Conservation (phyloP, 2,888 invertebrate genomes). For the Lycocerus yunnanus region DNA sequence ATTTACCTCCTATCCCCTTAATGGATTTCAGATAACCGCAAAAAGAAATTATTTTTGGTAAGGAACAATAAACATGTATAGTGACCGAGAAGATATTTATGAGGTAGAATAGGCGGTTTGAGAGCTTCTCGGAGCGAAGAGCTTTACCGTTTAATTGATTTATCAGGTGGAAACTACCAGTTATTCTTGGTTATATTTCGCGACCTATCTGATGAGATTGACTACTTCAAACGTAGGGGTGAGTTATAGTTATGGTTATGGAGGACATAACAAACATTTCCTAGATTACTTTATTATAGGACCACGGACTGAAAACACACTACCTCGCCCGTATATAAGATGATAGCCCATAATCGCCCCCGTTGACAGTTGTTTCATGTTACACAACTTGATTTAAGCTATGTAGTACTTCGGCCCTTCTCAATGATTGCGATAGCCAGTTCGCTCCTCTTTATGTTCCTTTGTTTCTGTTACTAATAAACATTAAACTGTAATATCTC, state of each 20-base stretch:
- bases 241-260: slow-evolving; percentile 57
- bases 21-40: slow-evolving; percentile 44
- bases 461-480: slow-evolving; percentile 35
- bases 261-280: slow-evolving; percentile 52
- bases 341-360: slow-evolving; percentile 55
- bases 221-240: slow-evolving; percentile 42
- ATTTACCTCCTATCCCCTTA: slow-evolving; percentile 52
- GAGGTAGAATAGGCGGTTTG: slow-evolving; percentile 40
- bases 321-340: slow-evolving; percentile 54
- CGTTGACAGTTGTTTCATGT: slow-evolving; percentile 53
- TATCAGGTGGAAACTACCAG: slow-evolving; percentile 53
- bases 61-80: slow-evolving; percentile 48
- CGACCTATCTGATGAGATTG: slow-evolving; percentile 43
- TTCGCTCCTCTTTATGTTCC: slow-evolving; percentile 26
- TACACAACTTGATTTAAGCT: slow-evolving; percentile 52
- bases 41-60: slow-evolving; percentile 43
- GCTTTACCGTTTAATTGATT: slow-evolving; percentile 48
- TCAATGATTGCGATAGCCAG: slow-evolving; percentile 46
- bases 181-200: slow-evolving; percentile 45
- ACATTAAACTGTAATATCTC: slow-evolving; percentile 6
- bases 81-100: slow-evolving; percentile 44
- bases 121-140: slow-evolving; percentile 22
- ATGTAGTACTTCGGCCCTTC: slow-evolving; percentile 46
- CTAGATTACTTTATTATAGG: slow-evolving; percentile 57
- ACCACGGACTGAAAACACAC: slow-evolving; percentile 49